These are phyloP conservation scores for Pelvicachromis taeniatus DNA, from an alignment of 2,113 vertebrate species.

Conservation along the genomic window DNA sequence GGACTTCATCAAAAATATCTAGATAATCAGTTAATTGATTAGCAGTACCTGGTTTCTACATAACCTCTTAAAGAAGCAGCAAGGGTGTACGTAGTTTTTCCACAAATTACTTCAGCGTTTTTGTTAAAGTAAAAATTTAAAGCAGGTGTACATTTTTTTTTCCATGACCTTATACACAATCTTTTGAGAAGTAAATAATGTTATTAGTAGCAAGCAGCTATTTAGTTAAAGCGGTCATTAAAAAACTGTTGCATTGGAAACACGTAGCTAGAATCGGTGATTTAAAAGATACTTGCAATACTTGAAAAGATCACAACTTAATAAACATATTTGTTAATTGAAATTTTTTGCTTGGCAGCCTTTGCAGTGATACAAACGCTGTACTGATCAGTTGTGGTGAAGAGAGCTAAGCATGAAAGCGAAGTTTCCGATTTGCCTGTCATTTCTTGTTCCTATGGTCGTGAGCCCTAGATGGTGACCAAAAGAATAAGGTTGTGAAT, in stretches of 20 bases:
- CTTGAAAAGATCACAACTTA: background rate
- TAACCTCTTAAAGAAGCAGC: no score
- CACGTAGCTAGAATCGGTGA: background rate
- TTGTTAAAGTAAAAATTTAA: accelerated
- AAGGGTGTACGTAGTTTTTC: background rate
- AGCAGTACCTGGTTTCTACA: background rate
- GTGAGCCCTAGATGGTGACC: accelerated
- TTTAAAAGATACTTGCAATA: background rate
- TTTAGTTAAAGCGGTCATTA: background rate
- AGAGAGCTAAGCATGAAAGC: background rate
- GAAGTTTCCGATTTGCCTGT: accelerated
- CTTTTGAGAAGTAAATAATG: background rate
- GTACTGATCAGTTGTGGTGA: background rate
- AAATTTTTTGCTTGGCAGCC: background rate
- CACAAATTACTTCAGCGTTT: background rate
- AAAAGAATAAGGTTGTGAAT: background rate
- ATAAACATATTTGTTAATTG: accelerated
- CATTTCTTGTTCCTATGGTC: accelerated
- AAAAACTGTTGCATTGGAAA: background rate
- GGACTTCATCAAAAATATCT: background rate
- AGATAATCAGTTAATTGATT: background rate
- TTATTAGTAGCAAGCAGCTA: background rate
- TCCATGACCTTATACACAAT: background rate
- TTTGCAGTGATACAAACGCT: background rate
- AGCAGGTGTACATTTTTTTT: background rate